Percentiles rank a stretch among this genome's conserved stretches.
Conservation (phyloP, 2,113 vertebrate species). For the Ascaphus truei region DNA sequence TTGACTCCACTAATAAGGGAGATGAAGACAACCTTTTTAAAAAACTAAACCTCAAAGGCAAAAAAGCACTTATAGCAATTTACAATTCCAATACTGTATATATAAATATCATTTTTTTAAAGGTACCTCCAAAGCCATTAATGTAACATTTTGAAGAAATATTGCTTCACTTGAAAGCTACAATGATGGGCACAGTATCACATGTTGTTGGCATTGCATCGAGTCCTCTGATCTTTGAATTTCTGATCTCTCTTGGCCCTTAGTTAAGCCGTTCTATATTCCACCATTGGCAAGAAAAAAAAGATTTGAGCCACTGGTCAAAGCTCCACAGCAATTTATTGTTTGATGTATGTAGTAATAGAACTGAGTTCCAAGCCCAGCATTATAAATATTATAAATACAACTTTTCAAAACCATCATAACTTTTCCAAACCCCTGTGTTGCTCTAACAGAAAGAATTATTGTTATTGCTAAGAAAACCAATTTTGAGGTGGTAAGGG, state of each 20-base stretch:
- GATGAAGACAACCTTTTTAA: conserved; percentile 29
- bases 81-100: too few relatives aligned
- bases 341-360: conserved; percentile 2
- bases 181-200: conserved; percentile 13
- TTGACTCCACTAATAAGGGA: conserved; percentile 22
- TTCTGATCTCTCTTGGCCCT: conserved; percentile 25
- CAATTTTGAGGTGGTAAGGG: neutral
- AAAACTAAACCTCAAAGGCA: conserved; percentile 32
- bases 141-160: conserved; percentile 3
- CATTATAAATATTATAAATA: neutral
- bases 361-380: neutral
- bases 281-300: conserved; percentile 4
- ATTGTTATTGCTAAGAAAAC: neutral
- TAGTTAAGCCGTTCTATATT: conserved; percentile 26
- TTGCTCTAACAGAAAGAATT: neutral
- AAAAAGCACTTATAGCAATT: conserved; percentile 30
- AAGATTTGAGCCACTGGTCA: conserved; percentile 12
- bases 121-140: conserved; percentile 17
- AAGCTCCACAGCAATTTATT: neutral
- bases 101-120: neutral
- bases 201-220: conserved; percentile 26
- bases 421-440: neutral
- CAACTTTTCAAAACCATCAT: neutral
- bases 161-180: conserved; percentile 30
- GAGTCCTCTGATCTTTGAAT: conserved; percentile 27